These are phyloP conservation scores for Lagenorhynchus albirostris DNA, from an alignment of 2,113 vertebrate species.

Conservation along the genomic window DNA sequence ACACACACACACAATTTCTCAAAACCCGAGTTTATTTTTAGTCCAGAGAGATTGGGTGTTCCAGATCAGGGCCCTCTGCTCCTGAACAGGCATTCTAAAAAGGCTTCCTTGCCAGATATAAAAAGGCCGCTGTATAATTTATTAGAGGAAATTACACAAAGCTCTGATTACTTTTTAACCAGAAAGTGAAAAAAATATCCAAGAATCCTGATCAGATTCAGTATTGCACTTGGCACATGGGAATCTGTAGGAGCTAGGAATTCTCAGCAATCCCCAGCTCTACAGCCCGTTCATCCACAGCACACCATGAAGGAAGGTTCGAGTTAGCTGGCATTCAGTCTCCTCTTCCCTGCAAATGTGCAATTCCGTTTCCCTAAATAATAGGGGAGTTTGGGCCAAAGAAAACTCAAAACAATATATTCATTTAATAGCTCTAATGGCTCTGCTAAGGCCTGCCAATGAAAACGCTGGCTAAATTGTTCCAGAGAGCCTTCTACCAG, in stretches of 20 bases:
- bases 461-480: conserved; percentile 46
- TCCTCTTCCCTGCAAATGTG: conserved; percentile 31
- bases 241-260: background rate
- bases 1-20: background rate
- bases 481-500: conserved; percentile 19
- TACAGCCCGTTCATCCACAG: background rate
- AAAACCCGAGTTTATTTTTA: conserved; percentile 78
- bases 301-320: background rate
- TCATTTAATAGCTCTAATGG: conserved; percentile 52
- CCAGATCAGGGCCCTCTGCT: background rate
- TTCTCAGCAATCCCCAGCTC: background rate
- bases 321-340: background rate
- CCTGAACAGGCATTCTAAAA: conserved; percentile 72
- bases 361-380: conserved; percentile 73
- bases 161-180: conserved; percentile 66
- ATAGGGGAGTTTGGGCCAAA: conserved; percentile 66
- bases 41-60: conserved; percentile 41
- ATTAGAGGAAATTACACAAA: conserved; percentile 68
- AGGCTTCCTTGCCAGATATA: conserved; percentile 63
- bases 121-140: conserved; percentile 74
- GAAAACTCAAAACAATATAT: conserved; percentile 70
- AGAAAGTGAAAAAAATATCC: conserved; percentile 41
- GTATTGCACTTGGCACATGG: conserved; percentile 40
- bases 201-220: conserved; percentile 53
- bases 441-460: conserved; percentile 57